Evolutionary conservation across 2,797 vertebrate genomes (phyloP), one percentile per base, ranked within the genome.

Genomic region (Sebastes vulpes): DNA sequence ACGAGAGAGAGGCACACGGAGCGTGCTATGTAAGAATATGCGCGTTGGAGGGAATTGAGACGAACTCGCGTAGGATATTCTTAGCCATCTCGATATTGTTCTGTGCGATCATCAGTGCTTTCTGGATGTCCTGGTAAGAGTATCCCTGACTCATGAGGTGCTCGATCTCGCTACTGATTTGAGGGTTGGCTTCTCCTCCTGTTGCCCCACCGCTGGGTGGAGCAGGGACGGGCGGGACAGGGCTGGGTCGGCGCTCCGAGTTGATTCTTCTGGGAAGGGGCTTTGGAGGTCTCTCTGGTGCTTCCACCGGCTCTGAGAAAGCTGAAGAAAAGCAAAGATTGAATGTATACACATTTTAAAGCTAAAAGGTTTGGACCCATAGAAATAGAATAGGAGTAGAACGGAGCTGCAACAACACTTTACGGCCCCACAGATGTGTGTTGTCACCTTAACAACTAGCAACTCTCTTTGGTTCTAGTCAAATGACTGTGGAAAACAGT

Each of bases 1-100:
- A 56, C 6, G 26, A 72, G 48, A 74, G 69, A 25, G 38, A 42
- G 68, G 57, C 64, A 28, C 60, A 9, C 29, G 77, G 46, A 69
- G 79, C 93, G 85, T 86, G 97, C 97, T 99, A 99, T 97, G 98
- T 99, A 77, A 98, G 96, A 79, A 99, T 95, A 4, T 99, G 98
- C 0, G 98, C 96, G 0, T 97, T 96, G 88, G 98, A 97, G 21
- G 98, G 97, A 86, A 99, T 95, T 78, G 98, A 97, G 88, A 99
- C 99, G 29, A 99, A 99, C 90, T 99, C 99, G 9, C 98, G 97
- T 5, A 99, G 96, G 81, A 99, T 99, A 64, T 99, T 98, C 95
- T 98, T 99, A 92, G 99, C 99, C 99, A 99, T 99, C 92, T 99
- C 99, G 1, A 99, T 95, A 95, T 99, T 99, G 97, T 99, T 99